Conservation (phyloP, 2,888 invertebrate species). For the Pachydiplax longipennis region DNA sequence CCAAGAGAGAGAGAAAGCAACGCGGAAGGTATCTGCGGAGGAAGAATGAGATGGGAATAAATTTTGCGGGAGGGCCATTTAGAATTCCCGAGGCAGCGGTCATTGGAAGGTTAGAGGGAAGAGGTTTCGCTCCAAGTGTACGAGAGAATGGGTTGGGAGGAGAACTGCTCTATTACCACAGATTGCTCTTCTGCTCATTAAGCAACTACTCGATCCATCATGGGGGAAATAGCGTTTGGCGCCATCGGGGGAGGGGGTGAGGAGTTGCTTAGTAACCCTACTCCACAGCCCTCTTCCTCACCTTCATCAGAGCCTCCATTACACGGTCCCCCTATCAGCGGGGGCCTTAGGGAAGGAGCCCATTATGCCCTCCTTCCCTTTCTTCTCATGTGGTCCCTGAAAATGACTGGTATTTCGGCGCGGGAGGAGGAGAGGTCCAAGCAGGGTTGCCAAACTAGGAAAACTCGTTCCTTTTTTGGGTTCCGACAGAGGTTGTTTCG, state of each 20-base stretch:
- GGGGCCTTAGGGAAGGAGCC: not conserved
- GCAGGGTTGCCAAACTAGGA: conserved; percentile 16
- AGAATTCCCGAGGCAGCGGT: not conserved
- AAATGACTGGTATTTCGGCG: conserved; percentile 5
- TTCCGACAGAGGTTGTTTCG: not conserved
- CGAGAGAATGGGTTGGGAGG: not conserved
- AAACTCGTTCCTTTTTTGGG: not conserved
- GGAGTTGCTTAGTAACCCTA: conserved; percentile 28
- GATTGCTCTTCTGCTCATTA: conserved; percentile 34
- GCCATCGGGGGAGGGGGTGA: not conserved
- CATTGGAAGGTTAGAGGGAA: not conserved
- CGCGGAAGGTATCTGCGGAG: not conserved
- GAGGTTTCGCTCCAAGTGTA: not conserved
- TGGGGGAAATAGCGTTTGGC: conserved; percentile 38
- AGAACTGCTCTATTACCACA: conserved; percentile 36
- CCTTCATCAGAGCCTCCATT: conserved; percentile 30
- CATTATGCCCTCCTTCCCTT: not conserved
- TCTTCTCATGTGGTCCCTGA: conserved; percentile 4
- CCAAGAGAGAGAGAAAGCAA: not conserved
- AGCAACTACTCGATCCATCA: conserved; percentile 41
- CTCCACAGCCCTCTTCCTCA: not conserved
- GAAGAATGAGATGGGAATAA: not conserved
- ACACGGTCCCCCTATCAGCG: not conserved
- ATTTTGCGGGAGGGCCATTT: not conserved
- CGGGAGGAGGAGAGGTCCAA: not conserved